Evolutionary conservation across 2,888 invertebrate species (phyloP).

Genomic region (Ditula angustiorana): DNA sequence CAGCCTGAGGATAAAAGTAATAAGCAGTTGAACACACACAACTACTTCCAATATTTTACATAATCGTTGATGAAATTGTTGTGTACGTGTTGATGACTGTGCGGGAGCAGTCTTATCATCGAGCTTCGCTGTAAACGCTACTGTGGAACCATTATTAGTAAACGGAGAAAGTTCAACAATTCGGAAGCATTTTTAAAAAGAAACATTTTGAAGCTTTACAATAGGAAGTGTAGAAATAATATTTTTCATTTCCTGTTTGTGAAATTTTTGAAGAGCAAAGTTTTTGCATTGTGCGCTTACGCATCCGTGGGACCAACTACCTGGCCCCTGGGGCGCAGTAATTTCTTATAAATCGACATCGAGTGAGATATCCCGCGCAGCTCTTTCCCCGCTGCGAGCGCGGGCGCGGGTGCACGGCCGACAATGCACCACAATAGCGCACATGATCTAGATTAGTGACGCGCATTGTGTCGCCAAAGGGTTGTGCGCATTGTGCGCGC

Average conservation of each 20-base stretch:
- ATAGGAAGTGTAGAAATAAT: constrained; percentile 72
- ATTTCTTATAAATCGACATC: constrained; percentile 84
- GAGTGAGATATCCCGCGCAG: constrained; percentile 78
- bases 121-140: constrained; percentile 55
- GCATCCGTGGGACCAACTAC: constrained; percentile 80
- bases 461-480: constrained; percentile 84
- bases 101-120: constrained; percentile 57
- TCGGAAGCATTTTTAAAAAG: constrained; percentile 54
- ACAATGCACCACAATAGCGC: constrained; percentile 76
- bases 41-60: constrained; percentile 71
- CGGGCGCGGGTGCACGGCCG: constrained; percentile 47
- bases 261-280: constrained; percentile 67
- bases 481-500: constrained; percentile 74
- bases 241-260: constrained; percentile 82
- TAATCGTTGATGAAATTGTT: constrained; percentile 73
- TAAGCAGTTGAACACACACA: constrained; percentile 74
- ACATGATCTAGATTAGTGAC: constrained; percentile 85
- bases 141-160: constrained; percentile 58
- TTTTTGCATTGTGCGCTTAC: constrained; percentile 70
- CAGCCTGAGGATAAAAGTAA: constrained; percentile 71
- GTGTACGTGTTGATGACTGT: constrained; percentile 68
- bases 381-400: constrained; percentile 61
- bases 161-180: constrained; percentile 51
- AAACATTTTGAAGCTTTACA: constrained; percentile 55
- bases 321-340: constrained; percentile 77